Conservation (phyloP, 2,888 invertebrate species). For the Emmelina monodactyla region DNA sequence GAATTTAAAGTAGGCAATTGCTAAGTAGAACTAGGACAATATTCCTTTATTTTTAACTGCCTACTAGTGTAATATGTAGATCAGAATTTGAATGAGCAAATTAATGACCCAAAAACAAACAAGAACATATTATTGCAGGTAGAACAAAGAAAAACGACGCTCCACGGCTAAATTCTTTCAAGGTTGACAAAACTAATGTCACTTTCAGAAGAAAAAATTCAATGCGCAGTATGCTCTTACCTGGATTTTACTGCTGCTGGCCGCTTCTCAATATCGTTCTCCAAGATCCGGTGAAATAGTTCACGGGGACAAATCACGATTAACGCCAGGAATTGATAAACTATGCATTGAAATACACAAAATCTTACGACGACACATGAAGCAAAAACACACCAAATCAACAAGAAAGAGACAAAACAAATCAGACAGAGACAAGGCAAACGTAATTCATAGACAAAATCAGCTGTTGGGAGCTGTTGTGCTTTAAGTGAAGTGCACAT, state of each 20-base stretch:
- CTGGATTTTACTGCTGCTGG: constrained; percentile 24
- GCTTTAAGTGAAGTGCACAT: too few species aligned
- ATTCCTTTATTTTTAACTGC: too few species aligned
- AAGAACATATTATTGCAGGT: not conserved
- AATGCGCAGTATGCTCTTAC: constrained; percentile 50
- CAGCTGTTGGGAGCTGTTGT: too few species aligned
- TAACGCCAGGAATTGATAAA: constrained; percentile 15
- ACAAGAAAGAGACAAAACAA: constrained; percentile 15
- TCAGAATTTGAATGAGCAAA: too few species aligned
- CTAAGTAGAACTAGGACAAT: too few species aligned
- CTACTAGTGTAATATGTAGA: too few species aligned
- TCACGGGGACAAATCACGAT: constrained; percentile 31
- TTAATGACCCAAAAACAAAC: too few species aligned
- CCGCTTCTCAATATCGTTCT: constrained; percentile 26
- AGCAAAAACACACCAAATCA: constrained; percentile 32
- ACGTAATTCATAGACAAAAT: too few species aligned
- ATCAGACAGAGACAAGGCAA: not conserved
- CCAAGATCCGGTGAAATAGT: constrained; percentile 26
- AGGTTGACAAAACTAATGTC: constrained; percentile 54
- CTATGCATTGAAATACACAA: constrained; percentile 34
- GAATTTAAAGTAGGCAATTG: too few species aligned
- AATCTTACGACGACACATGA: constrained; percentile 40
- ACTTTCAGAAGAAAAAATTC: constrained; percentile 27
- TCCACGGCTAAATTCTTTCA: constrained; percentile 34
- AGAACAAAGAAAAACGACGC: constrained; percentile 37